Conservation (phyloP, 2,888 invertebrate genomes). For the Drosophila meridiana region DNA sequence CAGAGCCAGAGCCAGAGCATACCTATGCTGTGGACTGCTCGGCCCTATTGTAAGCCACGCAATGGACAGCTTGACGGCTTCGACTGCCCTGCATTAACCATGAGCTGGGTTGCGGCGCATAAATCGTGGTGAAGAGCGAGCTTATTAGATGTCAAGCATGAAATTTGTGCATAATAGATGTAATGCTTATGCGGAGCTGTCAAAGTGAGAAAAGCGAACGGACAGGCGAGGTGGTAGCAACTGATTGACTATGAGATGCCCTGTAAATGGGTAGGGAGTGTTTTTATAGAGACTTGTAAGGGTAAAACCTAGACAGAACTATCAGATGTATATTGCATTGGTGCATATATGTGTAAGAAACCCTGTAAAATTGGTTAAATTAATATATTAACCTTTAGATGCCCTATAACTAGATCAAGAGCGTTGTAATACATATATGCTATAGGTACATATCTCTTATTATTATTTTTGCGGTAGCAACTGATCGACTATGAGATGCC, state of each 20-base stretch:
- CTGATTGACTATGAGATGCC: not conserved
- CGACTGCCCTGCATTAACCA: slow-evolving; percentile 27
- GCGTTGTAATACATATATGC: too few species aligned
- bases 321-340: too few species aligned
- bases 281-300: not conserved
- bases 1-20: slow-evolving; percentile 33
- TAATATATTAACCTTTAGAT: too few species aligned
- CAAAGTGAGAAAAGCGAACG: slow-evolving; percentile 14
- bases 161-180: slow-evolving; percentile 35
- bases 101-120: slow-evolving; percentile 32
- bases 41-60: slow-evolving; percentile 25
- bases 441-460: too few species aligned
- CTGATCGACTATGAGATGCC: not conserved
- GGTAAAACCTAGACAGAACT: not conserved
- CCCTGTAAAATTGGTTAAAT: not conserved
- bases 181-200: slow-evolving; percentile 17
- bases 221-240: not conserved
- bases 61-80: slow-evolving; percentile 64
- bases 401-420: too few species aligned
- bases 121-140: slow-evolving; percentile 34
- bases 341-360: not conserved
- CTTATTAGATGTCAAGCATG: slow-evolving; percentile 45
- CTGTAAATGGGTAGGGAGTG: too few species aligned
- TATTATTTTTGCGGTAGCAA: too few species aligned
- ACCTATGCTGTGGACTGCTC: slow-evolving; percentile 7